These are phyloP conservation scores for Parus major DNA, from an alignment of 2,113 vertebrate species.

Conservation along the genomic window DNA sequence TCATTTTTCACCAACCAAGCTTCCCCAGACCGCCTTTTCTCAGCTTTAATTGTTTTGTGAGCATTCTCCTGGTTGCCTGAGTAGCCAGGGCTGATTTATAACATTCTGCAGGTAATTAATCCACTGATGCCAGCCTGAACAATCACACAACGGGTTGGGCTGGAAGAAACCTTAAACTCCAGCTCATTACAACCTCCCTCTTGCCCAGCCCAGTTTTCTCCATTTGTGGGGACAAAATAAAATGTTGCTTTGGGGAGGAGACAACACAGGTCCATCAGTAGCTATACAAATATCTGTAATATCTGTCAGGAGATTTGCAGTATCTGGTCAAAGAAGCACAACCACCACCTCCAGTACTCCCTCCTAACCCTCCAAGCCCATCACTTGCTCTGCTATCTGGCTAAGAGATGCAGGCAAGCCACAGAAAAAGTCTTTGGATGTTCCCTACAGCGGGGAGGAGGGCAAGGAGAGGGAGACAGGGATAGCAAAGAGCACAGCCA, in stretches of 20 bases:
- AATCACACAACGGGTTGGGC: neutral
- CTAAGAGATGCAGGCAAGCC: neutral
- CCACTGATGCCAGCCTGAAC: neutral
- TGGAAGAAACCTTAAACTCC: neutral
- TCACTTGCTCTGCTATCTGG: rapidly evolving
- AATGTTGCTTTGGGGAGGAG: neutral
- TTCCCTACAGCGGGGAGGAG: neutral
- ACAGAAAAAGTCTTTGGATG: neutral
- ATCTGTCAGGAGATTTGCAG: neutral
- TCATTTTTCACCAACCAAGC: neutral
- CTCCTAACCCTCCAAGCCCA: neutral
- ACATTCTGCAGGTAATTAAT: neutral
- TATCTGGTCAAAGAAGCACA: neutral
- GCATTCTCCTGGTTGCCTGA: neutral
- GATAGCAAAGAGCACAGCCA: neutral
- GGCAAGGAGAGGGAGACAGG: neutral
- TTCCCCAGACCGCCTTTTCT: neutral
- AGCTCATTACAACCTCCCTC: neutral
- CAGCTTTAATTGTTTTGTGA: neutral
- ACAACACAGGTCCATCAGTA: no score
- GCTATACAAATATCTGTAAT: neutral
- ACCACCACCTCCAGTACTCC: neutral
- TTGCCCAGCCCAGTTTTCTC: neutral
- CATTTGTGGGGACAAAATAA: neutral
- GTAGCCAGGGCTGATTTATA: neutral